phyloP scores from a whole-genome alignment of 2,888 invertebrate species.

The Linnaemya tessellans region DNA sequence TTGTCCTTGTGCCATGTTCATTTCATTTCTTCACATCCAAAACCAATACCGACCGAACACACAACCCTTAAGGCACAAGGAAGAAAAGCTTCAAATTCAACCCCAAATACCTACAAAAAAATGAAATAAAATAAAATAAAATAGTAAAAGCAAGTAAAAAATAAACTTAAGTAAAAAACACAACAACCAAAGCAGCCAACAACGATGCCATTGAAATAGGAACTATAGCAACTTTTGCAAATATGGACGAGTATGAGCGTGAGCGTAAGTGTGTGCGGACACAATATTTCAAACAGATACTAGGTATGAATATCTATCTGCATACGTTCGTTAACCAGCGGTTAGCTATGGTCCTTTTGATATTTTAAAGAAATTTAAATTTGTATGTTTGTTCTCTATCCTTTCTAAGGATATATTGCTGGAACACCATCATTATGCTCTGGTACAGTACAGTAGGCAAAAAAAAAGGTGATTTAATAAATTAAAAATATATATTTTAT shows the following conservation, averaged over 20 bases:
- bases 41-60: conserved; percentile 60
- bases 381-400: conserved; percentile 3
- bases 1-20: conserved; percentile 74
- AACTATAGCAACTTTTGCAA: conserved; percentile 65
- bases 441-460: conserved; percentile 6
- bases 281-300: neutral
- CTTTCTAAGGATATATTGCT: conserved; percentile 25
- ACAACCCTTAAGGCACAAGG: conserved; percentile 71
- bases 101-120: conserved; percentile 66
- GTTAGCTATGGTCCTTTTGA: conserved; percentile 55
- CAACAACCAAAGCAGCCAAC: conserved; percentile 35
- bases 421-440: conserved; percentile 26
- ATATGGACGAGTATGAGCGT: neutral
- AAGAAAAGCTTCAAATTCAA: conserved; percentile 74
- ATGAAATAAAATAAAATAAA: conserved; percentile 5
- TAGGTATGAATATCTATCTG: neutral
- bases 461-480: conserved; percentile 1
- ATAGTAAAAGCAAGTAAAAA: conserved; percentile 44
- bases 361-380: conserved; percentile 48
- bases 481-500: conserved; percentile 5
- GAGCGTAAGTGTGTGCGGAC: too few relatives aligned
- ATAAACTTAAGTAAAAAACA: conserved; percentile 48
- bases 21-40: conserved; percentile 66
- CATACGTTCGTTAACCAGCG: conserved; percentile 34
- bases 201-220: conserved; percentile 50